Percentiles rank a stretch among this genome's conserved stretches.
phyloP scores from a whole-genome alignment of 1,140 invertebrate species.

The Drosophila sproati region DNA sequence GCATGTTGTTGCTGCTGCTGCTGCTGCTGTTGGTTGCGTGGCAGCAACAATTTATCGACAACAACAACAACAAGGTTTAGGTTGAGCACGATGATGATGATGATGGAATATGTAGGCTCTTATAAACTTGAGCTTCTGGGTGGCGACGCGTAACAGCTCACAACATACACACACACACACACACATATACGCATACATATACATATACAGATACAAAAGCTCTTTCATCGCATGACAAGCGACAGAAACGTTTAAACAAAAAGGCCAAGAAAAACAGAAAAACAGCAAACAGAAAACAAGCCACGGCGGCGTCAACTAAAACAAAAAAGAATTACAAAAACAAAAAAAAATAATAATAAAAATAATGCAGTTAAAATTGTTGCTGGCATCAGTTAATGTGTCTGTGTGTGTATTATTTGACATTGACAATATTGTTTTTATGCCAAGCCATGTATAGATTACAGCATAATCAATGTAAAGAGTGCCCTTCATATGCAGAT shows the following conservation, averaged over 20 bases:
- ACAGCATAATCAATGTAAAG: no score
- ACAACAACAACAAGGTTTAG: slow-evolving; percentile 5
- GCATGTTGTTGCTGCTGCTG: slow-evolving; percentile 21
- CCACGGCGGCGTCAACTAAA: slow-evolving; percentile 20
- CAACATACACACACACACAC: slow-evolving; percentile 28
- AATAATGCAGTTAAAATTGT: slow-evolving; percentile 42
- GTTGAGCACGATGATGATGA: slow-evolving; percentile 55
- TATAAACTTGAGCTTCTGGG: slow-evolving; percentile 81
- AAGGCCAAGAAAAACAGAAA: slow-evolving; percentile 32
- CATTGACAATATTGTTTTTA: neutral
- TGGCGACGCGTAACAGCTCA: slow-evolving; percentile 73
- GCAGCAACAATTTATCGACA: slow-evolving; percentile 66
- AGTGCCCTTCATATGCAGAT: no score
- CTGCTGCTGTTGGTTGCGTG: slow-evolving; percentile 57
- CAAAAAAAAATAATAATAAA: slow-evolving; percentile 22
- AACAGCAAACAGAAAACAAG: slow-evolving; percentile 20
- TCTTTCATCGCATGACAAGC: slow-evolving; percentile 78
- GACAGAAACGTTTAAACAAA: slow-evolving; percentile 74
- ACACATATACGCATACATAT: slow-evolving; percentile 9
- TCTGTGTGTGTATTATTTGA: slow-evolving; percentile 1
- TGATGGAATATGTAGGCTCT: slow-evolving; percentile 77
- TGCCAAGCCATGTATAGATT: neutral
- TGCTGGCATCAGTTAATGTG: slow-evolving; percentile 27
- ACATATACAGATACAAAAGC: slow-evolving; percentile 50
- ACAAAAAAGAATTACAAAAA: slow-evolving; percentile 38